Evolutionary conservation across 2,797 vertebrate species (phyloP).

Genomic region (Arctocebus calabarensis): DNA sequence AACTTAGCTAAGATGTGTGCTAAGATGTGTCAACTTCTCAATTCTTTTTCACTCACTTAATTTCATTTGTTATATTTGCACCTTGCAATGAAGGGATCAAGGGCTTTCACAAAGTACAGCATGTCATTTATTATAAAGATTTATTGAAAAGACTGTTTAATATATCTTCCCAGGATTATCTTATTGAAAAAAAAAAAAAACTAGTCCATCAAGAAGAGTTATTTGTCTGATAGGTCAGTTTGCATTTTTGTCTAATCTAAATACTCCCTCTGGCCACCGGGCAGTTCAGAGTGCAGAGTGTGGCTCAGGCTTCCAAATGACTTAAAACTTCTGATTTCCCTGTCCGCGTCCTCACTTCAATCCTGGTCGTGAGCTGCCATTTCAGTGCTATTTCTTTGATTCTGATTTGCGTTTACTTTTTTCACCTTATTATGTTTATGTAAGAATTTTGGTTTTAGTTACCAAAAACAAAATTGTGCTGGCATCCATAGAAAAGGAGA

Average conservation of each 20-base stretch:
- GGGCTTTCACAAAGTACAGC: not conserved
- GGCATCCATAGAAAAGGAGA: not conserved
- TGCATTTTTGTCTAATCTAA: not conserved
- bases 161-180: not conserved
- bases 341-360: not conserved
- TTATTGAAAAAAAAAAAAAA: not conserved
- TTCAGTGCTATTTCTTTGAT: not conserved
- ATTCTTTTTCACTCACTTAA: not conserved
- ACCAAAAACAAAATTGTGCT: slow-evolving; percentile 13
- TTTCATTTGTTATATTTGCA: not conserved
- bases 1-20: no score
- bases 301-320: not conserved
- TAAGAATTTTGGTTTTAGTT: not conserved
- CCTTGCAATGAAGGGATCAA: not conserved
- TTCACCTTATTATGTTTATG: not conserved
- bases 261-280: not conserved
- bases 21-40: not conserved
- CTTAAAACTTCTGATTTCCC: not conserved
- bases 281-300: not conserved
- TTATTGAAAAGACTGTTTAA: not conserved
- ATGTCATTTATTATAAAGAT: slow-evolving; percentile 14
- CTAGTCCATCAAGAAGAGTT: not conserved
- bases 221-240: not conserved
- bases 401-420: not conserved
- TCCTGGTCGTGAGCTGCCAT: not conserved